Evolutionary conservation across 2,888 invertebrate species (phyloP).

Genomic region (Leptinotarsa rubiginosa): DNA sequence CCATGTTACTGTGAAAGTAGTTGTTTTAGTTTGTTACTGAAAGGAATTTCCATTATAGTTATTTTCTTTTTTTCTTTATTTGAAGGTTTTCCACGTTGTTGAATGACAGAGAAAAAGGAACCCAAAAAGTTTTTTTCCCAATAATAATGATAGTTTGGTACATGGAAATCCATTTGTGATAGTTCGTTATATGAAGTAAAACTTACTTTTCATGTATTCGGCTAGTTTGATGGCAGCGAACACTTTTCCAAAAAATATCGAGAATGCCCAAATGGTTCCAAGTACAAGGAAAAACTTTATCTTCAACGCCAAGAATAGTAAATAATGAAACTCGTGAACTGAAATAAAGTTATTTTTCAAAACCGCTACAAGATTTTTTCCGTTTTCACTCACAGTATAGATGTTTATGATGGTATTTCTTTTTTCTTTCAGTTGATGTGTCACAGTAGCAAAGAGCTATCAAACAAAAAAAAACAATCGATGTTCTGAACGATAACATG

Average conservation of each 20-base stretch:
- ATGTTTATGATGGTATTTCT: slow-evolving; percentile 39
- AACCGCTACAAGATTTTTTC: neutral
- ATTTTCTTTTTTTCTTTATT: too few species aligned
- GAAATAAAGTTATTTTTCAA: slow-evolving; percentile 38
- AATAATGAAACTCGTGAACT: slow-evolving; percentile 58
- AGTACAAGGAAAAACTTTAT: slow-evolving; percentile 60
- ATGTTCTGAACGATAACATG: neutral
- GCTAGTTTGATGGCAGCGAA: slow-evolving; percentile 59
- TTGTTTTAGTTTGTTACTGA: too few species aligned
- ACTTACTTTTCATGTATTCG: slow-evolving; percentile 55
- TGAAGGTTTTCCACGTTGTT: too few species aligned
- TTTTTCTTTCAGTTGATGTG: slow-evolving; percentile 14
- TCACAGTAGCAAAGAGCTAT: slow-evolving; percentile 41
- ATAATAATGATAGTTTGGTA: too few species aligned
- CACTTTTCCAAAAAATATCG: slow-evolving; percentile 59
- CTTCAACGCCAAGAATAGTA: slow-evolving; percentile 61
- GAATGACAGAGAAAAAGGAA: too few species aligned
- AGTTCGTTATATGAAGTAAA: neutral
- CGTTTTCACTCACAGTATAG: slow-evolving; percentile 39
- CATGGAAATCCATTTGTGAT: neutral
- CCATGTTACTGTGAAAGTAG: too few species aligned
- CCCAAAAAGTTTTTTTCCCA: too few species aligned
- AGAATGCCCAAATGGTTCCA: slow-evolving; percentile 58
- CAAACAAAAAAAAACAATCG: slow-evolving; percentile 23
- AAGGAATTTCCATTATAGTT: too few species aligned